Evolutionary conservation across 2,888 invertebrate genomes (phyloP).

Genomic region (Amorpha juglandis): DNA sequence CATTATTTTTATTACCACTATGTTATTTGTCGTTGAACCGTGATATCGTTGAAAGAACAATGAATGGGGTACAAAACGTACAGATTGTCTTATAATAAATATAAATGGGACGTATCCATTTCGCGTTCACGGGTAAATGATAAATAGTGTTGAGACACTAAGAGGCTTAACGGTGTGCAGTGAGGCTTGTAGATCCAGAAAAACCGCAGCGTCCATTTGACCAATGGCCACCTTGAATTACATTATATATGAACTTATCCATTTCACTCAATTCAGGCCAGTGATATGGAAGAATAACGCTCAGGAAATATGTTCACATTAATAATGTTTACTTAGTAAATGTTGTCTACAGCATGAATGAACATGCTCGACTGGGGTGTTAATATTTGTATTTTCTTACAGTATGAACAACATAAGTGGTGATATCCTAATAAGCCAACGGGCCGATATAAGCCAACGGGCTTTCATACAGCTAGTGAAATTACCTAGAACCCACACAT

Average conservation of each 20-base stretch:
- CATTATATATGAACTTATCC: neutral
- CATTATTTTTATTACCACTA: neutral
- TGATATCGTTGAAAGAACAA: neutral
- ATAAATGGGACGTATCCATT: conserved; percentile 13
- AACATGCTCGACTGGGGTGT: too few relatives aligned
- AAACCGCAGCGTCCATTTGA: conserved; percentile 30
- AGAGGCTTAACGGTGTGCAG: conserved; percentile 51
- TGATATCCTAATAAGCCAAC: too few relatives aligned
- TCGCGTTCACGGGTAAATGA: conserved; percentile 44
- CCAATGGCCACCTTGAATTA: neutral
- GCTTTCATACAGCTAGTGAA: too few relatives aligned
- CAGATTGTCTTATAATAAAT: neutral
- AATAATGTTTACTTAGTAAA: too few relatives aligned
- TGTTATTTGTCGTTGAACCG: neutral
- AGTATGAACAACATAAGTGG: too few relatives aligned
- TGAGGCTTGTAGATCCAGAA: conserved; percentile 39
- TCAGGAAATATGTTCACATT: too few relatives aligned
- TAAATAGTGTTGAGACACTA: conserved; percentile 50
- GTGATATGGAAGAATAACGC: too few relatives aligned
- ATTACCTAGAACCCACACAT: too few relatives aligned
- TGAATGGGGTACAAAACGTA: neutral
- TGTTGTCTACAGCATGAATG: too few relatives aligned
- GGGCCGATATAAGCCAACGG: too few relatives aligned
- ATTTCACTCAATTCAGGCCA: neutral
- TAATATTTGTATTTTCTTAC: too few relatives aligned